phyloP scores from a whole-genome alignment of 2,113 vertebrate species.

The Aix galericulata region DNA sequence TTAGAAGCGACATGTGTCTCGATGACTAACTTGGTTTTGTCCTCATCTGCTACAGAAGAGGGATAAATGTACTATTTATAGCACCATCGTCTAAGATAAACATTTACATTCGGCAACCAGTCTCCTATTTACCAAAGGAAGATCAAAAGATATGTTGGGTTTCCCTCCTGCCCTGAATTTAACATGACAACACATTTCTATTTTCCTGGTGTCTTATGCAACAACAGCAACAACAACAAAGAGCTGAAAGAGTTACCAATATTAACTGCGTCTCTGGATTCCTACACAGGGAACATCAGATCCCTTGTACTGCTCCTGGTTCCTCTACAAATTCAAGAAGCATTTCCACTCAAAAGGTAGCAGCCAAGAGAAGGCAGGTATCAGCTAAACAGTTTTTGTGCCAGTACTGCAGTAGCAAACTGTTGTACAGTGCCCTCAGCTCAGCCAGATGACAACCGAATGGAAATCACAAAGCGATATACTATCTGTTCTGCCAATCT shows the following conservation, averaged over 20 bases:
- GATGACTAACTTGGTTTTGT: not conserved
- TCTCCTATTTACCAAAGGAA: constrained; percentile 40
- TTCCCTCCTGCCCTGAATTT: not conserved
- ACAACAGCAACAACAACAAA: not conserved
- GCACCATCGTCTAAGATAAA: constrained; percentile 23
- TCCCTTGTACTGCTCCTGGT: not conserved
- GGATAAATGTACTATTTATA: constrained; percentile 1
- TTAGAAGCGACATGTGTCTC: not conserved
- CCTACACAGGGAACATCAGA: not conserved
- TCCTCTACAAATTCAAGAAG: not conserved
- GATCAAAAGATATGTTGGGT: constrained; percentile 43
- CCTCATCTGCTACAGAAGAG: not conserved
- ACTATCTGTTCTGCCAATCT: not conserved
- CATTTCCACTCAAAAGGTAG: not conserved
- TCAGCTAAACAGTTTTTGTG: not conserved
- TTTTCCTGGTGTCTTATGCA: constrained; percentile 23
- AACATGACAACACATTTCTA: constrained; percentile 5
- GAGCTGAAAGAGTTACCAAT: not conserved
- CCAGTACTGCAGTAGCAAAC: not conserved
- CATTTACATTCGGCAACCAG: constrained; percentile 30
- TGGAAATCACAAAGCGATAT: no score
- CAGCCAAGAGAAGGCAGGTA: not conserved
- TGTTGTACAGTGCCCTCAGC: not conserved
- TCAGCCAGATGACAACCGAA: not conserved
- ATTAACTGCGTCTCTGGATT: not conserved